Percentiles rank a stretch among this genome's conserved stretches.
These are phyloP conservation scores for Coreoperca whiteheadi DNA, from an alignment of 2,113 vertebrate species.

Conservation along the genomic window DNA sequence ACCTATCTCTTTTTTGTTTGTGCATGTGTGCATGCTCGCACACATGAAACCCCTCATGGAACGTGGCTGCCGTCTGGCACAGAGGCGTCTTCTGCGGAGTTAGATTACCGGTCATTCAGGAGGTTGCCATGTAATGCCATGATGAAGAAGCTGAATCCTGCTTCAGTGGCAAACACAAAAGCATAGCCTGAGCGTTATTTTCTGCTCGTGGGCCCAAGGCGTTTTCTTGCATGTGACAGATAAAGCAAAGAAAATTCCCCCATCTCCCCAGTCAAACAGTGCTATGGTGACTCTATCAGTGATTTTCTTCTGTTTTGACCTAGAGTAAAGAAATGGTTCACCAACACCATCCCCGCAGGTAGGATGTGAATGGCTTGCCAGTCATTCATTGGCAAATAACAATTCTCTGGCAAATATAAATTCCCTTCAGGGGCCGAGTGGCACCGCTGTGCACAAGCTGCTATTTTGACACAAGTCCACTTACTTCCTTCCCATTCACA, in stretches of 20 bases:
- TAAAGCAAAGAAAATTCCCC: constrained; percentile 19
- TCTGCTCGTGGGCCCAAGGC: constrained; percentile 15
- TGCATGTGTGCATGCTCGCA: background rate
- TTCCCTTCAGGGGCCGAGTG: constrained; percentile 57
- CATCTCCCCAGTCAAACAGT: background rate
- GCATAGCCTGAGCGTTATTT: constrained; percentile 29
- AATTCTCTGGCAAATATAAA: constrained; percentile 60
- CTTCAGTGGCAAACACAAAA: constrained; percentile 13
- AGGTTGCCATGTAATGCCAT: constrained; percentile 15
- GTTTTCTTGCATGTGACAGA: constrained; percentile 30
- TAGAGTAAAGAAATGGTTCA: constrained; percentile 50
- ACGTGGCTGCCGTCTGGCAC: constrained; percentile 38
- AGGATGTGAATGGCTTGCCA: constrained; percentile 66
- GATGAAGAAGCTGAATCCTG: constrained; percentile 34
- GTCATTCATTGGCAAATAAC: constrained; percentile 67
- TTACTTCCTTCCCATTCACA: constrained; percentile 54
- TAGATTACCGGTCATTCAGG: constrained; percentile 58
- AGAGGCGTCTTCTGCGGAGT: constrained; percentile 36
- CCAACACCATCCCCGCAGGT: constrained; percentile 29
- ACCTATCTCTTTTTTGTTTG: constrained; percentile 7
- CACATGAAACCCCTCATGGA: background rate
- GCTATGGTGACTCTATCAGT: constrained; percentile 9
- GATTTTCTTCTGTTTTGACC: constrained; percentile 45
- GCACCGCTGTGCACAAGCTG: constrained; percentile 72
- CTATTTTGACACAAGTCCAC: constrained; percentile 50